Evolutionary conservation across 2,888 invertebrate genomes (phyloP).

Genomic region (Amphipoea lucens): DNA sequence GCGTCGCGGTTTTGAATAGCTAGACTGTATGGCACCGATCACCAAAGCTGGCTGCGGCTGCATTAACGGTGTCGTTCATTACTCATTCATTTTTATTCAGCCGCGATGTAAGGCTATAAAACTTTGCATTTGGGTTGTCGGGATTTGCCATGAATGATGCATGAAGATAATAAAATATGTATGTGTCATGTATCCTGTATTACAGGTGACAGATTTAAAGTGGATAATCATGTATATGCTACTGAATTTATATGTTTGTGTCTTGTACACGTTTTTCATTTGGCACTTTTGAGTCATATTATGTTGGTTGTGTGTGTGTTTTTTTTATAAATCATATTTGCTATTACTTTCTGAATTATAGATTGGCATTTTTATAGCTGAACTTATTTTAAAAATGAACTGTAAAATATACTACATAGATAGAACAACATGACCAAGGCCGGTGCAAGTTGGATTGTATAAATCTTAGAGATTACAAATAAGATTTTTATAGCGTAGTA

Average conservation of each 20-base stretch:
- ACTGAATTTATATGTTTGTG: background rate
- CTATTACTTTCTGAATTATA: background rate
- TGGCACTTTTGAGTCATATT: background rate
- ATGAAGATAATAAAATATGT: conserved; percentile 40
- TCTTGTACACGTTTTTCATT: conserved; percentile 9
- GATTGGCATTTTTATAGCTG: conserved; percentile 14
- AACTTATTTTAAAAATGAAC: conserved; percentile 31
- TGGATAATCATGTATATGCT: conserved; percentile 1
- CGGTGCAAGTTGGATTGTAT: conserved; percentile 33
- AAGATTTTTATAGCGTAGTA: conserved; percentile 34
- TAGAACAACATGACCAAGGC: conserved; percentile 15
- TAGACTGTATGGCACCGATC: conserved; percentile 65
- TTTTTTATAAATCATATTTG: conserved; percentile 4
- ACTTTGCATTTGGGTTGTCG: conserved; percentile 45
- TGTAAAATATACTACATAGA: conserved; percentile 1
- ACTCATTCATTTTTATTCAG: conserved; percentile 53
- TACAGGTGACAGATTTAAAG: conserved; percentile 21
- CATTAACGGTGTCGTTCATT: conserved; percentile 45
- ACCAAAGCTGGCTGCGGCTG: conserved; percentile 42
- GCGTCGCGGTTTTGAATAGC: conserved; percentile 37
- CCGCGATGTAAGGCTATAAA: conserved; percentile 52
- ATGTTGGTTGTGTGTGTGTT: background rate
- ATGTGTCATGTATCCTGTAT: conserved; percentile 15
- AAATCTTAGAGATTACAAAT: conserved; percentile 37
- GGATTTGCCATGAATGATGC: conserved; percentile 46